Evolutionary conservation across 2,113 vertebrate species (phyloP).

Genomic region (Mirounga angustirostris): DNA sequence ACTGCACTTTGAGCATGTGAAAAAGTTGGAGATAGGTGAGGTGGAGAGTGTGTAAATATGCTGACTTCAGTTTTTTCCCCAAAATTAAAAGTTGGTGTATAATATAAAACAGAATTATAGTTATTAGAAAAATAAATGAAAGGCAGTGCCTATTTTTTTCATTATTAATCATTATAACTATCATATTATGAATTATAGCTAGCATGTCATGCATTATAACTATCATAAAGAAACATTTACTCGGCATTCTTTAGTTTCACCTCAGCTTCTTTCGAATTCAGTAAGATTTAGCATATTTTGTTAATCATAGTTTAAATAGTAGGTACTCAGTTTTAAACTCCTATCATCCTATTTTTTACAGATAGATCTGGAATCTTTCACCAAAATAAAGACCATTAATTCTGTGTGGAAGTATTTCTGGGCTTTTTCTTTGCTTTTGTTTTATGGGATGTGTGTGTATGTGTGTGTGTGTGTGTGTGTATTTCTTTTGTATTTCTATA

Average conservation of each 20-base stretch:
- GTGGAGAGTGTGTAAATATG: background rate
- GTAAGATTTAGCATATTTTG: background rate
- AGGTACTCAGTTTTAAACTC: background rate
- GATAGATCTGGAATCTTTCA: background rate
- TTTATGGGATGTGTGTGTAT: background rate
- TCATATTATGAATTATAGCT: background rate
- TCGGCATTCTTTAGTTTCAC: background rate
- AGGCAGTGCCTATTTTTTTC: background rate
- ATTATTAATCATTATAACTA: background rate
- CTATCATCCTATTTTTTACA: background rate
- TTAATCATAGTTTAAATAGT: background rate
- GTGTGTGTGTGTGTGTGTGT: background rate
- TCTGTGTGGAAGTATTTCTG: background rate
- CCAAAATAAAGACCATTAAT: background rate
- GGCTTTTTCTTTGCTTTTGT: background rate
- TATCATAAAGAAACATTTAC: background rate
- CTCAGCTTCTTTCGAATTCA: constrained; percentile 13
- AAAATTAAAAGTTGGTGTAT: background rate
- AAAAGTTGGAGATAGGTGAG: background rate
- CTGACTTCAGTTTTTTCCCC: background rate
- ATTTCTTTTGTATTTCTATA: background rate
- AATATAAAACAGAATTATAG: background rate
- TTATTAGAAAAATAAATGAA: background rate
- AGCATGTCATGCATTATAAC: background rate
- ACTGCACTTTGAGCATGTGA: background rate